These are phyloP conservation scores for Galbula dea DNA, from an alignment of 2,113 vertebrate species.

Conservation along the genomic window DNA sequence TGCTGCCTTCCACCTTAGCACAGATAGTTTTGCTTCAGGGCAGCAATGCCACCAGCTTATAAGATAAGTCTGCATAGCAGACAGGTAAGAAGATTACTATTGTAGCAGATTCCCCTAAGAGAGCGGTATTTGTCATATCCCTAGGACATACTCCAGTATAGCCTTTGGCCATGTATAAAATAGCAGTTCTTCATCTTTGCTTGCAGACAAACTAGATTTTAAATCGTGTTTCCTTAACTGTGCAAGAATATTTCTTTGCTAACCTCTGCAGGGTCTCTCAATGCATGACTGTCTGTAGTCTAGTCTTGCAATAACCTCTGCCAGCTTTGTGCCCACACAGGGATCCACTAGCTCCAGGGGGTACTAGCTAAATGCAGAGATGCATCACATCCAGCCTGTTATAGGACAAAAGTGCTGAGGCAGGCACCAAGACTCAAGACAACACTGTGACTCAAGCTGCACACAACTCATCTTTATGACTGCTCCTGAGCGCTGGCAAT, in stretches of 20 bases:
- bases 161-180: not conserved
- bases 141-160: not conserved
- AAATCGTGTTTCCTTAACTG: not conserved
- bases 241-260: not conserved
- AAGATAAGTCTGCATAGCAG: not conserved
- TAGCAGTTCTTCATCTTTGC: not conserved
- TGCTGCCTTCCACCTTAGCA: not conserved
- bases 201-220: not conserved
- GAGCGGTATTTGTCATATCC: not conserved
- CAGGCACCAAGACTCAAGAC: not conserved
- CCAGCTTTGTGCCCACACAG: not conserved
- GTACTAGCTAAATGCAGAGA: not conserved
- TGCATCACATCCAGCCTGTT: not conserved
- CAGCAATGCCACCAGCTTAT: not conserved
- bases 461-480: not conserved
- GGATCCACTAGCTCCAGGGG: not conserved
- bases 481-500: not conserved
- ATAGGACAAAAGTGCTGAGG: not conserved
- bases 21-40: not conserved
- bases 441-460: not conserved
- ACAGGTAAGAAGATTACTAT: not conserved
- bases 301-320: not conserved
- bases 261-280: not conserved
- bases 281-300: not conserved
- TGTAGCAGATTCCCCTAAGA: not conserved